Conservation (phyloP, 2,113 vertebrate genomes). For the Hemiscyllium ocellatum region DNA sequence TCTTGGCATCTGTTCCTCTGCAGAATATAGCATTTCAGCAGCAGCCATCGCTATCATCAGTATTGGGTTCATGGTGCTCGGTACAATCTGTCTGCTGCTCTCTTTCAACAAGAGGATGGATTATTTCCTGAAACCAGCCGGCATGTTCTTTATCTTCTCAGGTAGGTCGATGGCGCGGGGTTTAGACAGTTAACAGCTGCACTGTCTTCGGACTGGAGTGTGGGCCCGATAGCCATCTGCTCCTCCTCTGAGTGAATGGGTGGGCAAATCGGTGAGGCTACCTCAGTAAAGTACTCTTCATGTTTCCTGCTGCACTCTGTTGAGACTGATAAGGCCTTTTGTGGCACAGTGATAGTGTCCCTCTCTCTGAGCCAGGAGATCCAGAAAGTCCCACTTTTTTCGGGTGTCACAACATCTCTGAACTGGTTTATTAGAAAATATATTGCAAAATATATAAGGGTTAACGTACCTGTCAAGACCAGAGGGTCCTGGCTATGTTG, state of each 20-base stretch:
- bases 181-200: neutral
- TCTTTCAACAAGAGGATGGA: slow-evolving; percentile 75
- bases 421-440: no score
- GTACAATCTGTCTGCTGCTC: slow-evolving; percentile 66
- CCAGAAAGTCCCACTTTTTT: no score
- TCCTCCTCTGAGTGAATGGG: neutral
- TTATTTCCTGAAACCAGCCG: slow-evolving; percentile 83
- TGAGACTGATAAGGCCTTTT: neutral
- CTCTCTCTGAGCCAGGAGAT: no score
- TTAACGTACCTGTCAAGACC: no score
- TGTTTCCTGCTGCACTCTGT: neutral
- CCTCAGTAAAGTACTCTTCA: neutral
- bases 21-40: slow-evolving; percentile 96
- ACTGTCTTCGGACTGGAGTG: no score
- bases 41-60: slow-evolving; percentile 92
- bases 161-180: slow-evolving; percentile 53
- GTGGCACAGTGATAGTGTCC: no score
- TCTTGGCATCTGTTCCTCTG: neutral
- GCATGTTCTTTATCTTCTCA: slow-evolving; percentile 89
- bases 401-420: no score
- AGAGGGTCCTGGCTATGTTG: no score
- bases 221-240: neutral
- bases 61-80: slow-evolving; percentile 75
- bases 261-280: neutral
- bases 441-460: no score